These are phyloP conservation scores for Aplidium turbinatum DNA, from an alignment of 23 tunicate species.

Conservation along the genomic window DNA sequence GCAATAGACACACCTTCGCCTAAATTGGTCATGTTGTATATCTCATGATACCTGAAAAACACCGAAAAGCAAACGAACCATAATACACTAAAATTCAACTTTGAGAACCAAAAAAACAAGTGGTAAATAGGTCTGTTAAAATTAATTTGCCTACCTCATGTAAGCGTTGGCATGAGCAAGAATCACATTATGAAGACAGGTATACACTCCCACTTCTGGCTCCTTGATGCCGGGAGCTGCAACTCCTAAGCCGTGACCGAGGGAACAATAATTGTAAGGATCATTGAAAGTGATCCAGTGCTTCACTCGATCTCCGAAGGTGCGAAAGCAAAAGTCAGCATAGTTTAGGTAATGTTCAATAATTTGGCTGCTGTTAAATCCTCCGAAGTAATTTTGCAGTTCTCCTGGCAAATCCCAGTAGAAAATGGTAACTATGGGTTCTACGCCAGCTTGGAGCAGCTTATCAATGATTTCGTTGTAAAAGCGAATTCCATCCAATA, in stretches of 20 bases:
- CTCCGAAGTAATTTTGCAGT: slow-evolving; percentile 71
- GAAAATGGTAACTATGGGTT: slow-evolving; percentile 76
- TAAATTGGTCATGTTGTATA: background rate
- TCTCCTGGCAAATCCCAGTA: slow-evolving; percentile 83
- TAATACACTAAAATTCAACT: background rate
- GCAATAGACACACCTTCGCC: slow-evolving; percentile 47
- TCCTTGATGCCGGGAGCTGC: slow-evolving; percentile 55
- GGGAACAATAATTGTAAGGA: slow-evolving; percentile 52
- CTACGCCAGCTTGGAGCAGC: slow-evolving; percentile 46
- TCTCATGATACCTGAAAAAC: slow-evolving; percentile 1
- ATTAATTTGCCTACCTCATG: slow-evolving; percentile 30
- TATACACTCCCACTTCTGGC: slow-evolving; percentile 39
- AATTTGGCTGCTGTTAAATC: slow-evolving; percentile 58
- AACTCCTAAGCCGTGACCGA: slow-evolving; percentile 53
- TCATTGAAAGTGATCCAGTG: slow-evolving; percentile 83
- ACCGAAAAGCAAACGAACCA: background rate
- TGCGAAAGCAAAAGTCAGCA: slow-evolving; percentile 36
- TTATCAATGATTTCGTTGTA: slow-evolving; percentile 74
- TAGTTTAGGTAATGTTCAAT: slow-evolving; percentile 2
- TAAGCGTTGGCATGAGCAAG: slow-evolving; percentile 62
- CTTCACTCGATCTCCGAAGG: slow-evolving; percentile 74
- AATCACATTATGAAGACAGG: slow-evolving; percentile 62
- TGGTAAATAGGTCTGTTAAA: too few relatives aligned
- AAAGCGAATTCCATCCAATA: slow-evolving; percentile 47
- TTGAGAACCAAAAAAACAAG: too few relatives aligned